phyloP scores from a whole-genome alignment of 2,888 invertebrate genomes.

The Drosophila atroscutellata region DNA sequence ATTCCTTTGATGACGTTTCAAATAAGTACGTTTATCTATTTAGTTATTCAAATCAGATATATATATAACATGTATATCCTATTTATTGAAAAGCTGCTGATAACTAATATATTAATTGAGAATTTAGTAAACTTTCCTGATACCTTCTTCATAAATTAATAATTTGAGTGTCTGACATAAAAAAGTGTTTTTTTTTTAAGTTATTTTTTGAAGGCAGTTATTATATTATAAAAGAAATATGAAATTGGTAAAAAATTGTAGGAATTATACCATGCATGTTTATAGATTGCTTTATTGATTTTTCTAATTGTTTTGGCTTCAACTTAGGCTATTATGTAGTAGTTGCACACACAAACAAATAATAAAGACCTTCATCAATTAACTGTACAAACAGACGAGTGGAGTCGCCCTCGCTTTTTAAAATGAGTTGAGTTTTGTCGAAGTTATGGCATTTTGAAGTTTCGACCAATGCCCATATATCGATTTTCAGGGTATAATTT shows the following conservation, averaged over 20 bases:
- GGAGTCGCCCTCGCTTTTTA: slow-evolving; percentile 1
- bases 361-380: slow-evolving; percentile 23
- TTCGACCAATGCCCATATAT: too few species aligned
- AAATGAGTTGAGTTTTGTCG: too few species aligned
- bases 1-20: slow-evolving; percentile 2
- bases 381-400: slow-evolving; percentile 36
- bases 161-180: neutral
- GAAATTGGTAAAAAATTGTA: too few species aligned
- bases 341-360: slow-evolving; percentile 6
- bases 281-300: too few species aligned
- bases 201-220: neutral
- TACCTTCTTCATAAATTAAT: neutral
- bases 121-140: neutral
- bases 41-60: too few species aligned
- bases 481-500: too few species aligned
- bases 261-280: too few species aligned
- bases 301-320: neutral
- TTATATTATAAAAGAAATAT: neutral
- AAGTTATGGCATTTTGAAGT: too few species aligned
- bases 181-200: neutral
- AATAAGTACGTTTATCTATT: neutral
- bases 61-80: neutral
- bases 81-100: neutral
- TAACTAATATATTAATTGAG: neutral
- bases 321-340: slow-evolving; percentile 7